phyloP scores from a whole-genome alignment of 1,140 invertebrate genomes.

The Melipona quadrifasciata region DNA sequence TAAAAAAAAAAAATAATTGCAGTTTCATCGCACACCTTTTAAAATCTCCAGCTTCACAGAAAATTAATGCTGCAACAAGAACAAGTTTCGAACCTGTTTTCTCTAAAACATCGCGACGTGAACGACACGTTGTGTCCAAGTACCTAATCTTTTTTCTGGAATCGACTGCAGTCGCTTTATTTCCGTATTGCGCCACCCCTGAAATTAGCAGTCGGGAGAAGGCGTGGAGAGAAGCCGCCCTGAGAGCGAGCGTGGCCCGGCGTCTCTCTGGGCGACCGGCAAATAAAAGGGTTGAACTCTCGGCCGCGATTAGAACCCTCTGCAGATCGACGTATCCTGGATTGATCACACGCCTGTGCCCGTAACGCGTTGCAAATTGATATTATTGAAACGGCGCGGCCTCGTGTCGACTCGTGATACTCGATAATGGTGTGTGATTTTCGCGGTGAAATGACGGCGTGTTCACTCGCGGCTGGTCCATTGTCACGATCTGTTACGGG shows the following conservation, averaged over 20 bases:
- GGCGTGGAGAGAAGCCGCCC: background rate
- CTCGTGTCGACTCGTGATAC: background rate
- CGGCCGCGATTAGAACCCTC: background rate
- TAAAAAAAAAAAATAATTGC: no score
- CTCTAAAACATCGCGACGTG: no score
- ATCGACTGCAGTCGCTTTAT: background rate
- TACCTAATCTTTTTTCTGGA: background rate
- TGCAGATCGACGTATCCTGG: background rate
- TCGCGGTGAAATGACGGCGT: slow-evolving; percentile 21
- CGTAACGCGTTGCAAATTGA: slow-evolving; percentile 31
- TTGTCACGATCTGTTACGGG: slow-evolving; percentile 31
- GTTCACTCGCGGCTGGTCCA: background rate
- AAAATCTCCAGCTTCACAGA: no score
- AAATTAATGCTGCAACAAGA: no score
- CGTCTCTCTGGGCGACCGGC: background rate
- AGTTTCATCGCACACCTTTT: no score
- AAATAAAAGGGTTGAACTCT: background rate
- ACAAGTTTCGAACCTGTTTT: no score
- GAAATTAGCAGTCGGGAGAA: background rate
- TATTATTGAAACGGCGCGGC: slow-evolving; percentile 29
- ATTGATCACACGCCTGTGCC: background rate
- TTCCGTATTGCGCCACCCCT: background rate
- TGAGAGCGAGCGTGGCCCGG: background rate
- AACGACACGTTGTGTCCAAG: no score
- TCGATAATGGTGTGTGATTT: slow-evolving; percentile 31